Evolutionary conservation across 2,113 vertebrate genomes (phyloP), one percentile per base, ranked within the genome.

Genomic region (Gasterosteus aculeatus): DNA sequence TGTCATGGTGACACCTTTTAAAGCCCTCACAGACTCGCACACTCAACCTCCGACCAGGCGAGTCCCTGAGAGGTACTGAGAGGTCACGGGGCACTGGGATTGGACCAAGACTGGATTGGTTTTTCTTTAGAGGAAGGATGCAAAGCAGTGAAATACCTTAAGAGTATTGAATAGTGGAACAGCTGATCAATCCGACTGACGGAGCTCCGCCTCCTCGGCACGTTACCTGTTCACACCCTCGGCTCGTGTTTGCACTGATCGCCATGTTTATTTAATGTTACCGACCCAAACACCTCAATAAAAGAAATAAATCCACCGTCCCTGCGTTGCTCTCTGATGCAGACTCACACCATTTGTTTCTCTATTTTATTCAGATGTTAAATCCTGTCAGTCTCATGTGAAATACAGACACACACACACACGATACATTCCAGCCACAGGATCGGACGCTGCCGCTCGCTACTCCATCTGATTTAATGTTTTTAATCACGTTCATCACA

Each of bases 71-170:
- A 6, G 35, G 35, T 38, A 26, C 22, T 26, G 5, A 38, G 35
- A 7, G 35, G 35, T 7, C 35, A 7, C 5, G 35, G 35, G 35
- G 4, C 2, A 38, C 35, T 33, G 33, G 33, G 5, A 4, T 33
- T 33, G 35, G 35, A 3, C 35, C 35, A 31, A 51, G 61, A 53
- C 29, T 47, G 29, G 54, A 56, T 56, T 83, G 78, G 86, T 88
- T 88, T 86, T 87, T 77, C 89, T 87, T 87, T 47, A 80, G 82
- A 80, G 41, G 77, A 82, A 85, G 75, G 53, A 56, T 44, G 31
- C 54, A 53, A 80, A 87, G 66, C 73, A 71, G 84, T 63, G 35
- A 90, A 35, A 89, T 91, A 94, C 92, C 91, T 94, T 91, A 73
- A 69, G 63, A 78, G 88, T 78, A 73, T 81, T 80, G 51, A 85